Evolutionary conservation across 2,888 invertebrate genomes (phyloP).

Genomic region (Pogonocherus hispidulus): DNA sequence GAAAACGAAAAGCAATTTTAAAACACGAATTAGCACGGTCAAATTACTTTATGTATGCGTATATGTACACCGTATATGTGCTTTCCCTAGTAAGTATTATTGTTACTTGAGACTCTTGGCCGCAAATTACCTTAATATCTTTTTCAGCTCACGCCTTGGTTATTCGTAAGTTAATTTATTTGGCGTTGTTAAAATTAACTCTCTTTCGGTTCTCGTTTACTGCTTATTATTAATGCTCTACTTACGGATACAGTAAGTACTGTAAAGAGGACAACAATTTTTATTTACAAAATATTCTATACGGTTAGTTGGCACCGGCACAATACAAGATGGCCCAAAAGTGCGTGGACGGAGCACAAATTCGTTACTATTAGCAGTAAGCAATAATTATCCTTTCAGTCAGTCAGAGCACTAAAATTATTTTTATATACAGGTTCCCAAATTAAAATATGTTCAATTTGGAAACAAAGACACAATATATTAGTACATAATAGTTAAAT

Average conservation of each 20-base stretch:
- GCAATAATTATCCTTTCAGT: too few species aligned
- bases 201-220: not conserved
- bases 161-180: not conserved
- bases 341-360: too few species aligned
- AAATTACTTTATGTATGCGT: conserved; percentile 16
- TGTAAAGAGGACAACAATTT: not conserved
- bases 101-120: not conserved
- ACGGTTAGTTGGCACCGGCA: too few species aligned
- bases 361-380: too few species aligned
- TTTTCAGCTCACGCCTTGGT: not conserved
- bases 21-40: conserved; percentile 15
- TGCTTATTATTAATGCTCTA: conserved; percentile 1
- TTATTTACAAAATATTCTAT: not conserved
- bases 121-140: conserved; percentile 6
- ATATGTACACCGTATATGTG: not conserved
- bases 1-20: conserved; percentile 4
- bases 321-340: too few species aligned
- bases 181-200: conserved; percentile 1
- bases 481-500: too few species aligned
- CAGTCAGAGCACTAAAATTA: too few species aligned
- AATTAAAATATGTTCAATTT: too few species aligned
- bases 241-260: not conserved
- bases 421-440: too few species aligned
- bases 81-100: conserved; percentile 8
- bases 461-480: too few species aligned